Evolutionary conservation across 2,888 invertebrate species (phyloP).

Genomic region (Sipha maydis): DNA sequence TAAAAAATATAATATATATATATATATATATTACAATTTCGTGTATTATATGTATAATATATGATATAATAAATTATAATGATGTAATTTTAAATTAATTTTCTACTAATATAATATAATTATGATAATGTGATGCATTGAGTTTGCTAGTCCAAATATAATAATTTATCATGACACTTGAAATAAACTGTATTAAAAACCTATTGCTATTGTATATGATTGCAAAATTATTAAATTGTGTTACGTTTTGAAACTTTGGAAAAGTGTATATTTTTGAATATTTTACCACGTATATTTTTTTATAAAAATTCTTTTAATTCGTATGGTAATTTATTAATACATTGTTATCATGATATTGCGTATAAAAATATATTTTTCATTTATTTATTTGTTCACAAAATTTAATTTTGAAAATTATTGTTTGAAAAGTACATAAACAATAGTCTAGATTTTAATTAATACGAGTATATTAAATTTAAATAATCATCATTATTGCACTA

Average conservation of each 20-base stretch:
- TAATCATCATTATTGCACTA: slow-evolving; percentile 7
- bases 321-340: neutral
- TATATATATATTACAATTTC: too few relatives aligned
- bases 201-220: neutral
- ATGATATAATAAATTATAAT: neutral
- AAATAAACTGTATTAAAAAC: neutral
- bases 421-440: slow-evolving; percentile 16
- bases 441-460: slow-evolving; percentile 27
- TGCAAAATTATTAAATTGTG: neutral
- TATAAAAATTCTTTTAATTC: neutral
- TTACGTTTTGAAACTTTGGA: neutral
- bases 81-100: too few relatives aligned
- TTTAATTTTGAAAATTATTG: slow-evolving; percentile 7
- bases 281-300: neutral
- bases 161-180: neutral
- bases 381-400: slow-evolving; percentile 3
- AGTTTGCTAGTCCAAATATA: neutral
- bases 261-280: neutral
- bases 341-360: neutral
- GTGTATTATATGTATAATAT: too few relatives aligned
- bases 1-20: too few relatives aligned
- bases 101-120: too few relatives aligned
- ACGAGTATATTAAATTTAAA: slow-evolving; percentile 30
- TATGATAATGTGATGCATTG: neutral
- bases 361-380: neutral